Evolutionary conservation across 1,140 invertebrate species (phyloP), one percentile per base, ranked within the genome.

Genomic region (Calycopis cecrops): DNA sequence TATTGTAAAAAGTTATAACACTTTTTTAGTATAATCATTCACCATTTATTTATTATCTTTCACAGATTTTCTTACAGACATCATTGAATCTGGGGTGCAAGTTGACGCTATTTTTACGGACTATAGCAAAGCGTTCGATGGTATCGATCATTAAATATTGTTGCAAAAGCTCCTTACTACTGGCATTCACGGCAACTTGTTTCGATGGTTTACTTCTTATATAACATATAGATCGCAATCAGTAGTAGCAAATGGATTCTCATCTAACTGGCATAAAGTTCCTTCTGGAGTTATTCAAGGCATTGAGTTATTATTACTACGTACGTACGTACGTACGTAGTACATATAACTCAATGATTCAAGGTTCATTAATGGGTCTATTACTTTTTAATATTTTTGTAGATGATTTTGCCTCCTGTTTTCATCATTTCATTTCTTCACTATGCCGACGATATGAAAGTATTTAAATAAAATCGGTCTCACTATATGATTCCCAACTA

Each of bases 171-270:
- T 58, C 10, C 17, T 12, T 2, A 8, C 16, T 3, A 28, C 53
- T 4, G 62, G 62, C 7, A 56, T 67, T 1, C 51, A 52, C 3
- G 57, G 62, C 4, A 28, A 59, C 11, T 42, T 76, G 4, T 55
- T 67, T 9, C 48, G 57, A 16, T 73, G 69, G 71, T 50, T 71
- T 12, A 33, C 53, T 0, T 65, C 62, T 1, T 73, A 68, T 51
- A 54, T 76, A 9, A 47, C 53, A 12, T 59, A 61, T 11, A 33
- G 65, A 34, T 57, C 35, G 3, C 68, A 71, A 55, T 47, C 59
- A 34, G 68, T 71, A n/a, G 67, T 62, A 35, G 17, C 66, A 0
- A 59, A 57, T n/a, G 62, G 35, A 1, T 67, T 18, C 57, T 54
- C 14, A 14, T 65, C 55, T 7, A 9, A 10, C 0, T 57, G 55